phyloP scores from a whole-genome alignment of 2,888 invertebrate species.

The Minunthozetes semirufus region DNA sequence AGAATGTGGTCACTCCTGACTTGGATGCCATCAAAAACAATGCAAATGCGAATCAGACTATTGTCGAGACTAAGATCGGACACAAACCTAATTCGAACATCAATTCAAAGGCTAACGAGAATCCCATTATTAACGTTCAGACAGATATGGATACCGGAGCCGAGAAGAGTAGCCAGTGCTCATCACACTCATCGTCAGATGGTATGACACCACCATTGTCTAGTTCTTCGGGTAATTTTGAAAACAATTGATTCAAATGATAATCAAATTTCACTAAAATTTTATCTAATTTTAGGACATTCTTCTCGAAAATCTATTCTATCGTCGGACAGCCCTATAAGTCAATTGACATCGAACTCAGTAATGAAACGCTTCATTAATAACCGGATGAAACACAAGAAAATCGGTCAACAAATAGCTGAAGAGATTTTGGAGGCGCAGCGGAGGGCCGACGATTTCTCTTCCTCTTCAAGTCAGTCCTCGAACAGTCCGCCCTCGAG shows the following conservation, averaged over 20 bases:
- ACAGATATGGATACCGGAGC: not conserved
- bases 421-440: conserved; percentile 64
- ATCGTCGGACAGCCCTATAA: conserved; percentile 16
- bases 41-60: not conserved
- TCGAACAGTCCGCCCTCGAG: not conserved
- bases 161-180: not conserved
- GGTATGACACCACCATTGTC: not conserved
- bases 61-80: not conserved
- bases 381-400: conserved; percentile 49
- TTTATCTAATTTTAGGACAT: not conserved
- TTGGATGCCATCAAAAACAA: not conserved
- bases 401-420: conserved; percentile 75
- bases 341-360: not conserved
- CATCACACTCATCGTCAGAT: not conserved
- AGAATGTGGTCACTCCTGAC: conserved; percentile 55
- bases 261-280: too few species aligned
- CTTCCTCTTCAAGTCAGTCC: conserved; percentile 49
- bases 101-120: not conserved
- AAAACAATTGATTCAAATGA: too few species aligned
- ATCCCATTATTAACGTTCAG: not conserved
- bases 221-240: not conserved
- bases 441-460: conserved; percentile 49
- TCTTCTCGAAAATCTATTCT: not conserved
- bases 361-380: not conserved
- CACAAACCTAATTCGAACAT: not conserved